Base-by-base conservation (phyloP, 2,797 vertebrate species). In the Anas capensis region DNA sequence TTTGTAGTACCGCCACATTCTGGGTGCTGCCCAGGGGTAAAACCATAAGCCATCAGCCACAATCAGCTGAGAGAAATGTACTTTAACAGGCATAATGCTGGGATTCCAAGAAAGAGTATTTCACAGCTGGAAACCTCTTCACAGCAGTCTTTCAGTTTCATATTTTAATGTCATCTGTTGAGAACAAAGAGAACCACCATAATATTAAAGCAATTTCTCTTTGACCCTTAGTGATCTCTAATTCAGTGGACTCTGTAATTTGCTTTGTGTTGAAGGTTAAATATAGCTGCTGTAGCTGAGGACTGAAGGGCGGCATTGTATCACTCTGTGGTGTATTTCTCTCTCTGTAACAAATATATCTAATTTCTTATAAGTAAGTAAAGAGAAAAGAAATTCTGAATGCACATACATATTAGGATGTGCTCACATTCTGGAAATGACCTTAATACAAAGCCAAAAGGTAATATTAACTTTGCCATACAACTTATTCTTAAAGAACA, bases 151-250 rank as follows among this genome's bases (percentile, higher is more conserved):
- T 88, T 70, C 92, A 27, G 44, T 76, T 91, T 86, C 53, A 33
- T 88, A 80, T 90, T 93, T 86, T 38, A 88, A 77, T 73, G 78
- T 71, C 80, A 90, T 93, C 68, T 80, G 40, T 29, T 68, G 90
- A 96, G 88, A 96, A 77, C 71, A 91, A 90, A 92, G 77, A 82
- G 48, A 96, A 80, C 81, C 60, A 73, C 84, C 77, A 80, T 4
- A 53, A 93, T 75, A 90, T 92, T 90, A 94, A 84, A 92, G 85
- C 17, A 86, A 93, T 95, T 96, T 95, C 86, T 95, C 80, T 92
- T 68, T 91, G 84, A 91, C 93, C 95, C 36, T 1, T 58, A 54
- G 75, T 71, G 92, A 90, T 88, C 80, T 80, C 86, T 90, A 73
- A 95, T 86, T 93, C 92, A 94, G 86, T 68, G 70, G 64, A 86